Evolutionary conservation across 2,888 invertebrate genomes (phyloP).

Genomic region (Meghimatium bilineatum): DNA sequence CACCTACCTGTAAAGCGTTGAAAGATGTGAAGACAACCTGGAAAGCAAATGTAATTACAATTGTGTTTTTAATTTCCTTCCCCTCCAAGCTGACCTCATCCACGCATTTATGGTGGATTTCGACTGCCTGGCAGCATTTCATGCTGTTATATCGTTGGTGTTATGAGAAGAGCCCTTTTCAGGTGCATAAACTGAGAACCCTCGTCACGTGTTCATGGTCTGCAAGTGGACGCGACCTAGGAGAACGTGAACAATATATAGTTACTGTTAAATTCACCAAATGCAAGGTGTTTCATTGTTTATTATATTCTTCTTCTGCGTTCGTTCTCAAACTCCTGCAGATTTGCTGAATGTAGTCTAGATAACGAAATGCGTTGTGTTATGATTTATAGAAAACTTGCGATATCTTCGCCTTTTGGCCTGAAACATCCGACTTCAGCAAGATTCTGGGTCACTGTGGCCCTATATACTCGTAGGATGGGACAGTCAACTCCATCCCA

Average conservation of each 20-base stretch:
- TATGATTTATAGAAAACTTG: no score
- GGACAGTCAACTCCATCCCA: no score
- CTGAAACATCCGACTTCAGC: no score
- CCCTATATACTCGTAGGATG: no score
- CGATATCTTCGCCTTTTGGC: no score
- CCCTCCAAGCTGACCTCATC: slow-evolving; percentile 46
- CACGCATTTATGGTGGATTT: slow-evolving; percentile 29
- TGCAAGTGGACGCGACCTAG: not conserved
- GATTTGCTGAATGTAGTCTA: no score
- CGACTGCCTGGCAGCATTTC: slow-evolving; percentile 8
- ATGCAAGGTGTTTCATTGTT: no score
- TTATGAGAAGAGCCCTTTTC: not conserved
- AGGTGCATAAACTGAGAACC: not conserved
- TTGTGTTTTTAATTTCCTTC: slow-evolving; percentile 49
- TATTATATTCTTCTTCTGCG: no score
- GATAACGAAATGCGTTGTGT: no score
- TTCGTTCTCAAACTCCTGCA: no score
- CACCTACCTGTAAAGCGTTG: slow-evolving; percentile 61
- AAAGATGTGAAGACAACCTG: slow-evolving; percentile 52
- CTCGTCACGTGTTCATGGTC: not conserved
- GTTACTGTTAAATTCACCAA: not conserved
- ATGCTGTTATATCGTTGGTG: slow-evolving; percentile 3
- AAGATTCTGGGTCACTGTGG: no score
- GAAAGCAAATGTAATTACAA: slow-evolving; percentile 51
- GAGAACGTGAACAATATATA: not conserved